phyloP scores from a whole-genome alignment of 2,888 invertebrate genomes.

The Tribolium freemani region DNA sequence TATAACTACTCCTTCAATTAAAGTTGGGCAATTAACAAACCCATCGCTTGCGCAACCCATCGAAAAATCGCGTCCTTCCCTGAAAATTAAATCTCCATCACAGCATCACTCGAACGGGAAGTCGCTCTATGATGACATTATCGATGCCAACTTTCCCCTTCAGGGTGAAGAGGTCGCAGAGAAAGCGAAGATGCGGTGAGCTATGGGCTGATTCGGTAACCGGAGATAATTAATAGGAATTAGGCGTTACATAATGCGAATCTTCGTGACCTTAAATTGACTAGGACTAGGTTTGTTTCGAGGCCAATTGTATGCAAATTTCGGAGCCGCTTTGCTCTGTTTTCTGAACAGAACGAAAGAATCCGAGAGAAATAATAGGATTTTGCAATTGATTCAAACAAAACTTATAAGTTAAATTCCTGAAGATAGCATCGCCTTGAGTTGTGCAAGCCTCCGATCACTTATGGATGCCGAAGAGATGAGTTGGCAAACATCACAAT shows the following conservation, averaged over 20 bases:
- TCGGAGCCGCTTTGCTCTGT: constrained; percentile 25
- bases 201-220: constrained; percentile 19
- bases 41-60: constrained; percentile 19
- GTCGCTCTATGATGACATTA: constrained; percentile 29
- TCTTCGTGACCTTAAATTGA: constrained; percentile 25
- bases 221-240: neutral
- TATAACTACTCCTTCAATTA: constrained; percentile 49
- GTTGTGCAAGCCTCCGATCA: neutral
- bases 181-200: constrained; percentile 41
- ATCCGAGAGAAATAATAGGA: constrained; percentile 1
- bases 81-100: constrained; percentile 20
- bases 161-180: constrained; percentile 38
- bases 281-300: constrained; percentile 19
- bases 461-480: neutral
- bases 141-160: constrained; percentile 30
- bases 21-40: constrained; percentile 49
- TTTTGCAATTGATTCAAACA: constrained; percentile 11
- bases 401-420: neutral
- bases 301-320: constrained; percentile 29
- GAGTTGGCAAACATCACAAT: neutral
- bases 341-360: too few species aligned
- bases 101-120: constrained; percentile 25
- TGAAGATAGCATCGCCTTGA: neutral
- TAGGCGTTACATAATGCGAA: neutral
- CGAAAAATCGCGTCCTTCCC: constrained; percentile 13